Percentiles rank a stretch among this genome's conserved stretches.
Conservation (phyloP, 2,888 invertebrate species). For the Dendrolimus houi region DNA sequence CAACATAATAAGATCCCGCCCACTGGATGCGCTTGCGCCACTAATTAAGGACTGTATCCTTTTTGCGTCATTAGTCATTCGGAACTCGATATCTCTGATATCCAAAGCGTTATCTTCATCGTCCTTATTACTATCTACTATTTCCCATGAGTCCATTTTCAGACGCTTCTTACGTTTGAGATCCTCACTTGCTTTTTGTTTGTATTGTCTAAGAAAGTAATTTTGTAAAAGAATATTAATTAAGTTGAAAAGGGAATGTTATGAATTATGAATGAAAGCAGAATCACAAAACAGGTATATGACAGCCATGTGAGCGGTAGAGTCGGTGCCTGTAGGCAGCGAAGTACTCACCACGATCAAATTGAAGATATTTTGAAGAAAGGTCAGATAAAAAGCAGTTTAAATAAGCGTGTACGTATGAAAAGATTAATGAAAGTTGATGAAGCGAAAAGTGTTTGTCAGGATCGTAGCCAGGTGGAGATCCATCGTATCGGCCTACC, state of each 20-base stretch:
- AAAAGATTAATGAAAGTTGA: no score
- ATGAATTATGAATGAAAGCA: no score
- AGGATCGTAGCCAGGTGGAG: no score
- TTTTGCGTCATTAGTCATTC: slow-evolving; percentile 84
- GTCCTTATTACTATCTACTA: slow-evolving; percentile 76
- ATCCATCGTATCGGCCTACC: no score
- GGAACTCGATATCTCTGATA: slow-evolving; percentile 91
- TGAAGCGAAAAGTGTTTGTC: no score
- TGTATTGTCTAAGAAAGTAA: slow-evolving; percentile 72
- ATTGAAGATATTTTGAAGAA: no score
- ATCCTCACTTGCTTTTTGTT: slow-evolving; percentile 78
- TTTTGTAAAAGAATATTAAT: neutral
- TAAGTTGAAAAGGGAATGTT: neutral
- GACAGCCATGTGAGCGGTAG: no score
- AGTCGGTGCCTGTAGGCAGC: no score
- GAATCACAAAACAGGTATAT: no score
- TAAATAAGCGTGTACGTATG: no score
- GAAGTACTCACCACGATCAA: no score
- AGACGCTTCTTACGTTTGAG: slow-evolving; percentile 84
- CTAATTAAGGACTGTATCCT: slow-evolving; percentile 79
- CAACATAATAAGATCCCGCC: slow-evolving; percentile 51
- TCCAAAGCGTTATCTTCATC: slow-evolving; percentile 76
- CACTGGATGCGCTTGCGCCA: slow-evolving; percentile 52
- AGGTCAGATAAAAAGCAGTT: no score
- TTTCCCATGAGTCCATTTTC: slow-evolving; percentile 81